These are phyloP conservation scores for Anser cygnoides DNA, from an alignment of 2,113 vertebrate genomes.

Conservation along the genomic window DNA sequence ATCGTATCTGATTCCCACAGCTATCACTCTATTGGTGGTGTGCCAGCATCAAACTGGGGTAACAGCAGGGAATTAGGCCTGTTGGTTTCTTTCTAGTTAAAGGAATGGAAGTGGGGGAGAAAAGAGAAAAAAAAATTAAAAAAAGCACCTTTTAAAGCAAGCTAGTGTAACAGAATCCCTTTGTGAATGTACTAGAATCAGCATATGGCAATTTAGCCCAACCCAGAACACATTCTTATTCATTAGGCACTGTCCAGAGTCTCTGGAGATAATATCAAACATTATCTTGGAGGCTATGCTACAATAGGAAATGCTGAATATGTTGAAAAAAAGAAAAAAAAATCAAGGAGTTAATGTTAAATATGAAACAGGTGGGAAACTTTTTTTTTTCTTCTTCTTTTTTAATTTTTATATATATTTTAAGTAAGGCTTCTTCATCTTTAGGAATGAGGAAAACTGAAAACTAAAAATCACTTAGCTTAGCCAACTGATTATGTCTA, in stretches of 20 bases:
- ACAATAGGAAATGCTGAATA: neutral
- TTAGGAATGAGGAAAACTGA: slow-evolving; percentile 1
- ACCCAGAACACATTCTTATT: slow-evolving; percentile 35
- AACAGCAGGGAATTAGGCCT: neutral
- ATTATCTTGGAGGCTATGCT: neutral
- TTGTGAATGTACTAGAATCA: neutral
- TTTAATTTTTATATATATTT: neutral
- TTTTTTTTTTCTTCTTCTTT: neutral
- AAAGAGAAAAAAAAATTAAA: neutral
- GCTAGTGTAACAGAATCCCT: neutral
- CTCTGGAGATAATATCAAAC: slow-evolving; percentile 12
- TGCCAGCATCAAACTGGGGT: neutral
- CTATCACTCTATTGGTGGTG: neutral
- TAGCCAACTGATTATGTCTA: slow-evolving; percentile 8
- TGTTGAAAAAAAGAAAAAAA: neutral
- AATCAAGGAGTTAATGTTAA: neutral
- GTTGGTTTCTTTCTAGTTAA: neutral
- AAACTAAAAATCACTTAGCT: neutral
- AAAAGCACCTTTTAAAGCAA: slow-evolving; percentile 1
- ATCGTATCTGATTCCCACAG: neutral
- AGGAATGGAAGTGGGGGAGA: neutral
- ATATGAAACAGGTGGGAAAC: neutral
- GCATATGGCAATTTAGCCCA: slow-evolving; percentile 32
- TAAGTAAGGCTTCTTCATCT: neutral
- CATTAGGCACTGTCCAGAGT: neutral